Base-by-base conservation (phyloP, 2,797 vertebrate genomes). In the Apogon talboti region DNA sequence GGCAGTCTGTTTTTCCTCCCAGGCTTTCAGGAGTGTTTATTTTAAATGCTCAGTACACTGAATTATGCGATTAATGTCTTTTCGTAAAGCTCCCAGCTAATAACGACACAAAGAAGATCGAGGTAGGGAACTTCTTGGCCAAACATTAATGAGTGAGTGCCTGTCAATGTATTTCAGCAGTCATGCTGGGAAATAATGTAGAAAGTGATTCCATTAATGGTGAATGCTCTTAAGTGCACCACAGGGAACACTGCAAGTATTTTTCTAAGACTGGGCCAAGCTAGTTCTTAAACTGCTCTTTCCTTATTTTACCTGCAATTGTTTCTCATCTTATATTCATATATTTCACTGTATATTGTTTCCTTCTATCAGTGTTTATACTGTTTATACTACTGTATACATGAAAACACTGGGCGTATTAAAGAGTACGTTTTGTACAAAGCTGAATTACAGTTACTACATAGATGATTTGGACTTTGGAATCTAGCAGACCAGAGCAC, bases 51-150 rank as follows among this genome's bases (percentile, higher is more conserved):
- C 56, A 44, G 7, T 15, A 3, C 35, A 35, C 4, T 1, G 2
- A 16, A 40, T 12, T 3, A 11, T 3, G 6, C 11, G 1, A 68
- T 40, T 15, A 19, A 38, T 48, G 15, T 24, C 15, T 59, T 56
- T 59, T 74, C 51, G 57, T 57, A 42, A 44, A 72, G 43, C 49
- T 48, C 16, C 18, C n/a, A 48, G 42, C n/a, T 19, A 49, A 67
- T 45, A 47, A 65, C 30, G 3, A 28, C 13, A 47, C 41, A 49
- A 11, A n/a, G 1, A 65, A 56, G 41, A 58, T 48, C 30, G 6
- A 57, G 19, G 30, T 30, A n/a, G 10, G 15, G 12, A 13, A 8
- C 38, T 47, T 45, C 16, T 52, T 9, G 30, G 12, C 33, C 9
- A 56, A 40, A 51, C 19, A 37, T 3, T 35, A 16, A 11, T n/a